Base-by-base conservation (phyloP, 2,888 invertebrate species). In the Alloscopus bannaensis region DNA sequence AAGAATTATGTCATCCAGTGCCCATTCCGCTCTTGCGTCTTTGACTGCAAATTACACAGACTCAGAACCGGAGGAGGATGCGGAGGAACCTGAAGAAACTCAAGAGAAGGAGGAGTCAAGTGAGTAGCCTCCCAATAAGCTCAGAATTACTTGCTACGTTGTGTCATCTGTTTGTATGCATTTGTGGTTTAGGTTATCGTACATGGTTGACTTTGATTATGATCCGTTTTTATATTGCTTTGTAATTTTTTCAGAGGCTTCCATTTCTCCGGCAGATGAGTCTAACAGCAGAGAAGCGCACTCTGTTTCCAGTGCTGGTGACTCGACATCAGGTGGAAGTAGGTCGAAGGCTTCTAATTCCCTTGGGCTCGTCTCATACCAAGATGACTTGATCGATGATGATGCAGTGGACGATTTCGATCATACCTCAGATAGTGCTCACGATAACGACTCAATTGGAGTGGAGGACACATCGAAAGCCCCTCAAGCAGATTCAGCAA, bases 21-120 rank as follows among this genome's bases (percentile, higher is more conserved):
- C 75, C 16, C 75, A 75, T 22, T 84, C 84, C 45, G 95, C 95
- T 45, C 90, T 96, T 88, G 94, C 94, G 75, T 94, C 95, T 65
- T 90, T 96, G 85, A 96, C 95, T 65, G 96, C 95, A 29, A 94
- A 94, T 52, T 96, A 96, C 88, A 96, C 96, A 0, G 96, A 96
- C 88, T 96, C 96, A 0, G 96, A 96, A 89, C 95, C 94, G 66
- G 96, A 86, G n/a, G 95, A 95, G 86, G 94, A 93, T 81, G 91
- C 91, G 88, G 91, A 92, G 16, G 64, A 29, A 1, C 40, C 55
- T 28, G 69, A 64, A 18, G 55, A 13, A 8, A 47, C 45, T 8
- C 6, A 40, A 29, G 78, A 64, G 29, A 71, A 66, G 31, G 66
- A 65, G 1, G 55, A 72, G 55, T 55, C 26, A 55, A 59, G n/a